A percentile compares a stretch with the other conserved stretches of the same genome.
phyloP scores from a whole-genome alignment of 2,888 invertebrate genomes.

The Eulithis testata region DNA sequence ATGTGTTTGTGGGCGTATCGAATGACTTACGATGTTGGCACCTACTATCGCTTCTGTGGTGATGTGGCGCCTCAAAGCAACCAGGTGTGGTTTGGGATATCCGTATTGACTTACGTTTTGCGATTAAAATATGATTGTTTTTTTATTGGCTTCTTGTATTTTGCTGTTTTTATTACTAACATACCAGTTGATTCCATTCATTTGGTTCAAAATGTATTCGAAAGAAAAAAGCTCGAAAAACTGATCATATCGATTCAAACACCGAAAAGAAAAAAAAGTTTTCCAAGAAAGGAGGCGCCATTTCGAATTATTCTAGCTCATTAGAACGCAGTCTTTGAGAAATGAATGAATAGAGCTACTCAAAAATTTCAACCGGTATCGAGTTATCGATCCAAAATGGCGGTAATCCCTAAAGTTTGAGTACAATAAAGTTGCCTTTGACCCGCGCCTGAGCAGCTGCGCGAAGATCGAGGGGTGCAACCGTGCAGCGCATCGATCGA shows the following conservation, averaged over 20 bases:
- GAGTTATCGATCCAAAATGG: constrained; percentile 60
- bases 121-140: constrained; percentile 17
- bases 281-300: too few relatives aligned
- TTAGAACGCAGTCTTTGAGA: neutral
- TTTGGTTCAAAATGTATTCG: neutral
- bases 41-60: constrained; percentile 46
- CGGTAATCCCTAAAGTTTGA: constrained; percentile 63
- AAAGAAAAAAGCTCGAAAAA: too few relatives aligned
- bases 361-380: constrained; percentile 34
- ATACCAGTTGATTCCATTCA: neutral
- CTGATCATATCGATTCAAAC: too few relatives aligned
- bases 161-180: neutral
- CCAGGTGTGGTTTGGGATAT: constrained; percentile 47
- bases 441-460: constrained; percentile 81
- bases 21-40: constrained; percentile 55
- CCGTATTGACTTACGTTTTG: constrained; percentile 33
- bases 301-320: neutral
- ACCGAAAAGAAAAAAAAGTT: too few relatives aligned
- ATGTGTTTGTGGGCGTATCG: constrained; percentile 79
- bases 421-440: constrained; percentile 72
- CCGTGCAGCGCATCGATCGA: constrained; percentile 73
- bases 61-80: constrained; percentile 68
- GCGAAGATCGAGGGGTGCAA: constrained; percentile 72
- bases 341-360: constrained; percentile 2
- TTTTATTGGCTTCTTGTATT: neutral